Base-by-base conservation (phyloP, 2,888 invertebrate genomes). In the Coelopa pilipes region DNA sequence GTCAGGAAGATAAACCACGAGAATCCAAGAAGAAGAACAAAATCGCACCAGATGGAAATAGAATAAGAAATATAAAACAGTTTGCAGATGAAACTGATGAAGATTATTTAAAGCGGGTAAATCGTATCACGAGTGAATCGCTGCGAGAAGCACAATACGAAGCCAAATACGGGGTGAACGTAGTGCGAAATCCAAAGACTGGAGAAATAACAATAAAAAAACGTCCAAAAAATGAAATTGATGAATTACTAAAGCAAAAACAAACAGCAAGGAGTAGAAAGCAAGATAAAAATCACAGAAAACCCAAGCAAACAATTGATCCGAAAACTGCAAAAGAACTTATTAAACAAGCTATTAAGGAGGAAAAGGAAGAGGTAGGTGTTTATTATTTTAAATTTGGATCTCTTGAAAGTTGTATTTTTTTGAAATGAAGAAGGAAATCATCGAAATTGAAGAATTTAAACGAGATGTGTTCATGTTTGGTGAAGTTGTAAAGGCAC, bases 401-500 rank as follows among this genome's bases (percentile, higher is more conserved):
- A 46, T 47, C 17, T 4, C 47, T 19, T 34, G 34, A 34, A 34
- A 4, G 7, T 4, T 4, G 2, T 7, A 7, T 34, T 34, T 62
- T 63, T 65, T 45, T 79, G 78, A 81, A 80, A n/a, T n/a, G 67
- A 71, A 82, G 67, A 80, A 85, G 57, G 82, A 85, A 24, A 81
- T 84, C 72, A 21, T 66, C 21, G 73, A 76, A 73, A 78, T 82
- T 1, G 87, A 89, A 53, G 90, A 91, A 69, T 90, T 90, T 82
- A 87, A 87, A 75, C 89, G 88, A 80, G 95, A 95, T 85, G 88
- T 89, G 65, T 89, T 95, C 24, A 84, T 89, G 82, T 95, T 95
- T 88, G 95, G 95, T 0, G 95, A 94, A 83, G 89, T 92, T 68
- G 92, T 90, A 2, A 92, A 93, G 86, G 93, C 90, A 69, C 95